Base-by-base conservation (phyloP, 2,113 vertebrate genomes). In the Phoenicopterus ruber region DNA sequence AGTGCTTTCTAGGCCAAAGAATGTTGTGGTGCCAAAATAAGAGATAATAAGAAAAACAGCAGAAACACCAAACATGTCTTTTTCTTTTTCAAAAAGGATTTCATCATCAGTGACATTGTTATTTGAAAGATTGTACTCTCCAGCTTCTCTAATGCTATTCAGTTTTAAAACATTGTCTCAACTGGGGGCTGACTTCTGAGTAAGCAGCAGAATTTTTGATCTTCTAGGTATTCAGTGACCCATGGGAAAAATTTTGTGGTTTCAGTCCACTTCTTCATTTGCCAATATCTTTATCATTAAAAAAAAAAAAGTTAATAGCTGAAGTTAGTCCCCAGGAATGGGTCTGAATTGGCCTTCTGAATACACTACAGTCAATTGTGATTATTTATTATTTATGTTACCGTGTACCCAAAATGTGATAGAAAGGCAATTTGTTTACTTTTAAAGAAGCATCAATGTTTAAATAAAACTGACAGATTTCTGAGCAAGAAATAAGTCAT, bases 381-480 rank as follows among this genome's bases (percentile, higher is more conserved):
- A 52, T 77, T 65, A 31, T 42, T 61, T 62, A 63, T 73, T 40
- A 52, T 77, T 83, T 92, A 61, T 65, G 2, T 83, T 80, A 61
- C 9, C 19, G 5, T 5, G 40, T 40, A 58, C 2, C 3, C 13
- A 52, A 88, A 83, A 40, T 66, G 17, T 31, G 29, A 76, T 6
- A 59, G 21, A 96, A 93, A 85, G 20, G 4, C 2, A 70, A 69
- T 69, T 67, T 67, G 2, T 9, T 63, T 19, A 86, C 14, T 78
- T 85, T 79, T 62, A 71, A 82, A 34, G 36, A 38, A 55, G 12
- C 70, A 3, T 9, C 16, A 22, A 7, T 47, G 10, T 65, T 88
- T 47, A 0, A 42, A 65, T 74, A 54, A 31, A 14, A 0, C 2
- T 0, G 0, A 20, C 25, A 36, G 7, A 20, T 34, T 69, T 92